Percentiles rank a stretch among this genome's conserved stretches.
Conservation (phyloP, 2,888 invertebrate genomes). For the Caenorhabditis macrosperma region DNA sequence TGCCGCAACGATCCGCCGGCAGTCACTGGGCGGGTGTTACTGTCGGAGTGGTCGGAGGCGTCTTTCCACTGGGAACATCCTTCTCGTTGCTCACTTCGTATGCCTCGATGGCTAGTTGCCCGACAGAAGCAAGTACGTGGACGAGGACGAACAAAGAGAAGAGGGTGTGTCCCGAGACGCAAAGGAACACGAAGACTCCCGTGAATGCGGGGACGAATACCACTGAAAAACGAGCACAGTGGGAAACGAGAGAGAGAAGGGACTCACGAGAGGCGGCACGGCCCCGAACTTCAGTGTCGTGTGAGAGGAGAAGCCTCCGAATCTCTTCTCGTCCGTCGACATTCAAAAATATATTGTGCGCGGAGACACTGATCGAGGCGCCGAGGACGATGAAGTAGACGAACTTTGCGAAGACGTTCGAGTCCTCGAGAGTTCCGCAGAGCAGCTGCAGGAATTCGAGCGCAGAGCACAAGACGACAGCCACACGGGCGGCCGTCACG, state of each 20-base stretch:
- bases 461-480: constrained; percentile 35
- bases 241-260: no score
- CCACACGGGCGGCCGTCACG: constrained; percentile 24
- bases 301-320: constrained; percentile 15
- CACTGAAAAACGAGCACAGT: constrained; percentile 12
- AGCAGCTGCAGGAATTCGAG: constrained; percentile 44
- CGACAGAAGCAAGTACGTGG: constrained; percentile 34
- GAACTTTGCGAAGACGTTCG: constrained; percentile 29
- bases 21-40: neutral
- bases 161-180: constrained; percentile 43
- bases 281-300: constrained; percentile 41
- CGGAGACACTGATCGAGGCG: constrained; percentile 22
- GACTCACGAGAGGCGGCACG: constrained; percentile 26
- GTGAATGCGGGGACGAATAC: constrained; percentile 24
- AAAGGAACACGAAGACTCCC: constrained; percentile 43
- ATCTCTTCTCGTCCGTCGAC: constrained; percentile 53
- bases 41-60: neutral
- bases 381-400: constrained; percentile 35
- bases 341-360: constrained; percentile 31
- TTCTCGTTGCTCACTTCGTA: constrained; percentile 45
- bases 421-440: constrained; percentile 39
- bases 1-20: neutral
- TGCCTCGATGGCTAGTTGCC: constrained; percentile 50
- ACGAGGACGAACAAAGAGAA: constrained; percentile 54
- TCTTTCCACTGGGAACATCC: neutral